Evolutionary conservation across 2,888 invertebrate genomes (phyloP), one percentile per base, ranked within the genome.

Genomic region (Diaperis boleti): DNA sequence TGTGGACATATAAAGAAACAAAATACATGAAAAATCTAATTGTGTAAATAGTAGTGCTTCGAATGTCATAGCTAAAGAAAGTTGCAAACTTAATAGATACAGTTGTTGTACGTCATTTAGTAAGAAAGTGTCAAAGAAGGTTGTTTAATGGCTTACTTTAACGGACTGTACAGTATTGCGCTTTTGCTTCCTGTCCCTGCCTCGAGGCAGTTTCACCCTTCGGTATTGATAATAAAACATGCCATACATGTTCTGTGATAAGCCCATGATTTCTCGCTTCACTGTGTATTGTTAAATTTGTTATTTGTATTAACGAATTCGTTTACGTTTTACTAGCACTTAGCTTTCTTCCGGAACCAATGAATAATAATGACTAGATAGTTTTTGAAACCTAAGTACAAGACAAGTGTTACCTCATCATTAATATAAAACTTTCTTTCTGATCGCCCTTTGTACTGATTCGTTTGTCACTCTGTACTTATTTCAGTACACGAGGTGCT

Each of bases 231-330:
- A 65, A 65, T 62, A 66, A 66, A 68, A 66, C 65, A 70, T 67
- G 72, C 72, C 72, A 72, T 72, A 70, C 69, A 67, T 72, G 67
- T 70, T 70, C 72, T 72, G 72, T 72, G 72, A 72, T 72, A 72
- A 70, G 65, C 61, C 66, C 65, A 67, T 67, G 61, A 65, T 60
- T 60, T 66, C 52, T 65, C 65, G 68, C 66, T 66, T 67, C 66
- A 64, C 49, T 59, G 57, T 66, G 57, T 66, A 60, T 63, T 64
- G 64, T 66, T 66, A 49, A 57, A 59, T 63, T 63, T 64, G 66
- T 65, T 59, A 56, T 63, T 62, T 49, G 54, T 56, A 60, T 64
- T 59, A 54, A 54, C 35, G 10, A 44, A n/a, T 61, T 61, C 56
- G 65, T 62, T 65, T 65, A 55, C 45, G 65, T 65, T 66, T 41